Evolutionary conservation across 2,113 vertebrate genomes (phyloP), one percentile per base, ranked within the genome.

Genomic region (Euleptes europaea): DNA sequence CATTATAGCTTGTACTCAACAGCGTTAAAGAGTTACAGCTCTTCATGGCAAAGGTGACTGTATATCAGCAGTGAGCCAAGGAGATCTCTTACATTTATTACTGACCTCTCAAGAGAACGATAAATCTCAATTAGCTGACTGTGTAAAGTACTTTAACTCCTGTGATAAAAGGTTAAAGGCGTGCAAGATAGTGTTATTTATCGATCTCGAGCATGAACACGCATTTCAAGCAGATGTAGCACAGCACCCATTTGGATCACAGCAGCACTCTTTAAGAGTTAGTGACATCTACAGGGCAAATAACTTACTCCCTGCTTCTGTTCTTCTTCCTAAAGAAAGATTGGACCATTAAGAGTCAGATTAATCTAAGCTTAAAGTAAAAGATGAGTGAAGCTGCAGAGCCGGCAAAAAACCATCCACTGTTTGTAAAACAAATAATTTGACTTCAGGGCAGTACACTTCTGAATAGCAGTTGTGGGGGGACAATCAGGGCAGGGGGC

Each of bases 321-420:
- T 94, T 99, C 97, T 95, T 98, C 98, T 95, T 98, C 97, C 97
- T 98, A 96, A 96, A 96, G 95, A 95, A 96, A 97, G 95, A 95
- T 93, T 88, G 95, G 94, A 96, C 92, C 90, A 93, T 94, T 90
- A 94, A 93, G 28, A 94, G 82, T 92, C 92, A 95, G 88, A 92
- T 93, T 86, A 94, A 89, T 82, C 85, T 90, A 82, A 86, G 88
- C 90, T 83, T 84, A 89, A 47, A 71, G 38, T 1, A 9, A 77
- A 90, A 79, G 93, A 87, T 0, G 81, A 88, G 14, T 28, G 49
- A 42, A 42, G 23, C 19, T 60, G 9, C 17, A 69, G 66, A 83
- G 70, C 3, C 21, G 49, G 40, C 5, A 54, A 69, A 69, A 51
- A 28, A 0, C 38, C 10, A 42, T 40, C 33, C 38, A 70, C 74